These are phyloP conservation scores for Cyprinodon brontotheroides DNA, from an alignment of 2,113 vertebrate species.

Conservation along the genomic window DNA sequence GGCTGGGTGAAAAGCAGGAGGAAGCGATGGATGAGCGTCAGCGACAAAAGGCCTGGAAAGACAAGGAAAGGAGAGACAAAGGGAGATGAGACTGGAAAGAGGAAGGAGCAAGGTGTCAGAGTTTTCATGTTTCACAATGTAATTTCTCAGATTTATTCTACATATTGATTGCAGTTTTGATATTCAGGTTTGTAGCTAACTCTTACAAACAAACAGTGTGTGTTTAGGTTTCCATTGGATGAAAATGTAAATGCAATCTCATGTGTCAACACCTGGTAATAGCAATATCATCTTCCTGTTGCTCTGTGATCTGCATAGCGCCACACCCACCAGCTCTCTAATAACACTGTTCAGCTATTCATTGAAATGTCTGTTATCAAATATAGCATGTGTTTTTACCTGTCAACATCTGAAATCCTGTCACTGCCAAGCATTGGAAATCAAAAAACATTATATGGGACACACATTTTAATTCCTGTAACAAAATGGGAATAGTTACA, in stretches of 20 bases:
- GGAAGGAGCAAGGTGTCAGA: slow-evolving; percentile 20
- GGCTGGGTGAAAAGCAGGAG: slow-evolving; percentile 45
- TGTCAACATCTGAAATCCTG: slow-evolving; percentile 58
- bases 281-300: slow-evolving; percentile 76
- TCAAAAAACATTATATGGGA: slow-evolving; percentile 64
- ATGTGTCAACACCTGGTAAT: slow-evolving; percentile 71
- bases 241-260: slow-evolving; percentile 77
- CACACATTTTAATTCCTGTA: slow-evolving; percentile 49
- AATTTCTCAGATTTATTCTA: slow-evolving; percentile 50
- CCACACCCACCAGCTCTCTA: slow-evolving; percentile 59
- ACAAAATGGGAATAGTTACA: slow-evolving; percentile 24
- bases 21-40: slow-evolving; percentile 54
- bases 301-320: slow-evolving; percentile 71
- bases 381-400: slow-evolving; percentile 74
- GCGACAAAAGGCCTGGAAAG: slow-evolving; percentile 27
- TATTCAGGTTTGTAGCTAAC: slow-evolving; percentile 52
- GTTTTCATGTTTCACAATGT: slow-evolving; percentile 53
- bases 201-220: slow-evolving; percentile 56
- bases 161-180: slow-evolving; percentile 62
- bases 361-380: slow-evolving; percentile 77
- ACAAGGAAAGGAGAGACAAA: slow-evolving; percentile 56
- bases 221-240: slow-evolving; percentile 64
- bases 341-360: slow-evolving; percentile 78
- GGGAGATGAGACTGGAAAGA: slow-evolving; percentile 17
- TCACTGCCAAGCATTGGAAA: slow-evolving; percentile 15